Base-by-base conservation (phyloP, 1,140 invertebrate genomes). In the Eueides isabella region DNA sequence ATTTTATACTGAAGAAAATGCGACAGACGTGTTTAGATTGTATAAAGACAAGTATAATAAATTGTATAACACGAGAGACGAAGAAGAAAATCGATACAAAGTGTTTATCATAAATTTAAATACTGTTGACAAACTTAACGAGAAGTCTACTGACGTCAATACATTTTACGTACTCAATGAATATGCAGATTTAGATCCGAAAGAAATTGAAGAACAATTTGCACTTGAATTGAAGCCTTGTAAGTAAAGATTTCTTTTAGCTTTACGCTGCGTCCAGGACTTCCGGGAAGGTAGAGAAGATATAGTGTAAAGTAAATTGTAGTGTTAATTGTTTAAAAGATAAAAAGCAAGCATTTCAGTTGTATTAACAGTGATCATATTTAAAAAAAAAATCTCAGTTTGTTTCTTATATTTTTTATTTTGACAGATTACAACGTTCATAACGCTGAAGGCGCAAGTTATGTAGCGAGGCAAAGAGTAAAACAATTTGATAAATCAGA, bases 21-120 rank as follows among this genome's bases (percentile, higher is more conserved):
- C 79, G 2, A 81, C 68, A n/a, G 66, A 74, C 63, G 62, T 81
- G 41, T 90, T 86, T 80, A 61, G 80, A 26, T 31, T 74, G 28
- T 90, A 81, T 66, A 89, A 88, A 82, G 65, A 80, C 9, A 85
- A 85, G 70, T 87, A 85, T 75, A 77, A 86, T 63, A 86, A 85
- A 73, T 61, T 29, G 2, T 90, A 88, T 74, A 69, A 72, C 68
- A 78, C 69, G 76, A 38, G 31, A 55, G 41, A 31, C 5, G 80
- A 81, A 31, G 85, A 88, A 80, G 41, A 74, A 61, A 64, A 31
- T 44, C 83, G 75, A 23, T 80, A 78, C 19, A 62, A 75, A 66
- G 82, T 81, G 67, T 90, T 90, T 80, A 67, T 84, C 67, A 69
- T 78, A 6, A 90, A 88, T 82, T 78, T 86, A 66, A 80, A 85